These are phyloP conservation scores for Caenorhabditis sp. DNA, from an alignment of 2,888 invertebrate species.

Conservation along the genomic window DNA sequence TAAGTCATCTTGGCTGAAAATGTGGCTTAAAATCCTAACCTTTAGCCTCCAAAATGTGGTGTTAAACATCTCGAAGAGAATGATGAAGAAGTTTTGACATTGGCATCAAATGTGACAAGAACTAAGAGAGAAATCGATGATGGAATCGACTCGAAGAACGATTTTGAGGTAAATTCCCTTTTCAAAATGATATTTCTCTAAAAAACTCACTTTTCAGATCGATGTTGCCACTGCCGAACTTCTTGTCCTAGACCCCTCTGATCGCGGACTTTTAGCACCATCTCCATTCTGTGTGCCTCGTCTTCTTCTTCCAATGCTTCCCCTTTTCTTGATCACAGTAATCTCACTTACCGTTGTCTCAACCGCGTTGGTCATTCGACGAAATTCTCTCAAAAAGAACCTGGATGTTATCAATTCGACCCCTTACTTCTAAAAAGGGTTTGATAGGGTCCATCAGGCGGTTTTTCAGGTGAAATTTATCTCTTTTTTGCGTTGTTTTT, in stretches of 20 bases:
- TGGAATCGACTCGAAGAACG: conserved; percentile 8
- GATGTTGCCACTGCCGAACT: conserved; percentile 67
- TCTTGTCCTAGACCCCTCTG: conserved; percentile 64
- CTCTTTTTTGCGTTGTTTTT: background rate
- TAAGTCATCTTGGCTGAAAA: conserved; percentile 30
- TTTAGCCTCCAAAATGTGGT: conserved; percentile 62
- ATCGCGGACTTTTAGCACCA: conserved; percentile 35
- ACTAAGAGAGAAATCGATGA: conserved; percentile 21
- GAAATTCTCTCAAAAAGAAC: conserved; percentile 32
- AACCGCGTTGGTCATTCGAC: conserved; percentile 42
- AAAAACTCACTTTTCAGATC: conserved; percentile 38
- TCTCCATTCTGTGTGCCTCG: conserved; percentile 44
- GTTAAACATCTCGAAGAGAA: conserved; percentile 19
- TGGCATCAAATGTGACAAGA: conserved; percentile 10
- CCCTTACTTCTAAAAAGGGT: conserved; percentile 13
- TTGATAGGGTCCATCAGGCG: background rate
- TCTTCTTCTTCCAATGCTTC: conserved; percentile 47
- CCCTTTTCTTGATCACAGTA: conserved; percentile 50
- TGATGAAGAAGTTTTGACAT: background rate
- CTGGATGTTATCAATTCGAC: conserved; percentile 29
- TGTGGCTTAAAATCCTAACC: background rate
- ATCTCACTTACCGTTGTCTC: conserved; percentile 48
- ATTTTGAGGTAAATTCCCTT: conserved; percentile 19
- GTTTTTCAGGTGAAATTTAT: background rate
- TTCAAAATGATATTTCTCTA: background rate